Evolutionary conservation across 1,140 invertebrate species (phyloP), one percentile per base, ranked within the genome.

Genomic region (Dolichoris vasculosae): DNA sequence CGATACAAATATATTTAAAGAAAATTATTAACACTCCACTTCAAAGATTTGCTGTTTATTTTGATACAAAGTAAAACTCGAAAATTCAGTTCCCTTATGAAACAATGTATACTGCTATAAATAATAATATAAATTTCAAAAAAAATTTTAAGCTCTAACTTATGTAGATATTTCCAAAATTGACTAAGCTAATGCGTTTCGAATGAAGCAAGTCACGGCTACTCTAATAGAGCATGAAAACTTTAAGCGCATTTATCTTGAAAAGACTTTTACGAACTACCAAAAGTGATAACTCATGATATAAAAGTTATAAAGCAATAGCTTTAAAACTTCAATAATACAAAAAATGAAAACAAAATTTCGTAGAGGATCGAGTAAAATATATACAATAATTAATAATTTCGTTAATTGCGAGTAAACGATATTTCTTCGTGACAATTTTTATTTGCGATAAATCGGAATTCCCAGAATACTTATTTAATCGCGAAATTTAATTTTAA

Each of bases 231-330:
- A 40, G 69, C 38, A 73, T 26, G 26, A 73, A 73, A 73, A 73
- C 23, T 38, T 69, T n/a, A 73, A 73, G 38, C 9, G 69, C 69
- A 73, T 73, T 73, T 43, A 43, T 73, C 69, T 73, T 43, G 69
- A 73, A 73, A 73, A 23, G 38, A 73, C 69, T 73, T 73, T 73
- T 73, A 73, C 38, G 23, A 73, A 73, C 38, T 43, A 73, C 69
- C 2, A 73, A n/a, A 73, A 38, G 69, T 73, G 69, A 73, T 73
- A 73, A 73, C 69, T 73, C 38, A 73, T 9, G 38, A n/a, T 73
- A 73, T 73, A 73, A 43, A 73, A 43, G 38, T 43, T 73, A 73
- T 40, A 40, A 73, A n/a, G 38, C 38, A 73, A 73, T 73, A 73
- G n/a, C 23, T 73, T 69, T 69, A 20, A 69, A 69, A 69, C 67